These are phyloP conservation scores for Stegophylla sp. DNA, from an alignment of 2,888 invertebrate genomes.

Conservation along the genomic window DNA sequence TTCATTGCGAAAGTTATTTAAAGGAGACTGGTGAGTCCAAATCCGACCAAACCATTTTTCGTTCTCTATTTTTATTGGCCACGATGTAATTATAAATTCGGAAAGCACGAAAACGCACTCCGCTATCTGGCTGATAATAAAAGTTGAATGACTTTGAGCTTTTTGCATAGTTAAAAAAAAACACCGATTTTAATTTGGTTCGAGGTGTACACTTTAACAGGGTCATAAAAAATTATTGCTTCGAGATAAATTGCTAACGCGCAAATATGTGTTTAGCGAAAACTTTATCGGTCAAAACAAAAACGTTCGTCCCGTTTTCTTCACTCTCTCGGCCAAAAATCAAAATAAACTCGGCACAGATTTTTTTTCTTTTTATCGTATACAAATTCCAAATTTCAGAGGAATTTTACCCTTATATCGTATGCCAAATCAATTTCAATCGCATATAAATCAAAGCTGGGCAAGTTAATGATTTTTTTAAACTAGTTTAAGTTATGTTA, in stretches of 20 bases:
- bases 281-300: slow-evolving; percentile 4
- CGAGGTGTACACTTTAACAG: slow-evolving; percentile 35
- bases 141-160: slow-evolving; percentile 43
- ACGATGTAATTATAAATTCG: slow-evolving; percentile 16
- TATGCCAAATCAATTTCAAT: too few relatives aligned
- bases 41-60: slow-evolving; percentile 16
- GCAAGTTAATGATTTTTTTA: too few relatives aligned
- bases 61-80: slow-evolving; percentile 34
- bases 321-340: too few relatives aligned
- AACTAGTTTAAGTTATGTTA: too few relatives aligned
- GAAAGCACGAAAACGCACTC: slow-evolving; percentile 1
- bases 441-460: too few relatives aligned
- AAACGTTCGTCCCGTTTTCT: neutral
- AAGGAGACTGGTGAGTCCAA: neutral
- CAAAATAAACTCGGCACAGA: neutral
- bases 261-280: slow-evolving; percentile 24
- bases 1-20: slow-evolving; percentile 17
- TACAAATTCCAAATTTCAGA: too few relatives aligned
- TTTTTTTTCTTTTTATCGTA: neutral
- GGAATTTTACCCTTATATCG: too few relatives aligned
- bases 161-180: neutral
- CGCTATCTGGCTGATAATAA: slow-evolving; percentile 19
- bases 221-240: slow-evolving; percentile 33
- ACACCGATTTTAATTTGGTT: too few relatives aligned
- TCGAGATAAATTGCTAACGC: slow-evolving; percentile 30